These are phyloP conservation scores for Salvelinus fontinalis DNA, from an alignment of 2,113 vertebrate genomes.

Conservation along the genomic window DNA sequence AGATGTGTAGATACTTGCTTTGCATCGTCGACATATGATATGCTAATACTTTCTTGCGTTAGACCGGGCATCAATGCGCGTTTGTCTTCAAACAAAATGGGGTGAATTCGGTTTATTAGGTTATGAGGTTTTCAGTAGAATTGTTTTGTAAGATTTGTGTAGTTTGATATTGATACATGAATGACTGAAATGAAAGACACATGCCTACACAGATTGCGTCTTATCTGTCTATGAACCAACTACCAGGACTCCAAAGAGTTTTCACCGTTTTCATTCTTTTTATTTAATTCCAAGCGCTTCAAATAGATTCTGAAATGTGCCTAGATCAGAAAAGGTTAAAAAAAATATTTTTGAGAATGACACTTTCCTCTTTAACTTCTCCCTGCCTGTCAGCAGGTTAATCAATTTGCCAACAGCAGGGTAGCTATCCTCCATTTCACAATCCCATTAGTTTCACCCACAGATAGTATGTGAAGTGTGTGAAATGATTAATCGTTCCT, in stretches of 20 bases:
- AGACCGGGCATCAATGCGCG: slow-evolving; percentile 23
- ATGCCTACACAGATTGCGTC: no score
- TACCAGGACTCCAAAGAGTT: no score
- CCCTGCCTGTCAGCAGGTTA: slow-evolving; percentile 42
- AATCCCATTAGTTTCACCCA: slow-evolving; percentile 45
- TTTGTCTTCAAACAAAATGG: no score
- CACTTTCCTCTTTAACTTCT: slow-evolving; percentile 39
- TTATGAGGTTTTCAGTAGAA: no score
- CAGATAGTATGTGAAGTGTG: slow-evolving; percentile 18
- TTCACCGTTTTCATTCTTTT: neutral
- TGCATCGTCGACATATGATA: slow-evolving; percentile 42
- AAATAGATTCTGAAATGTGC: slow-evolving; percentile 19
- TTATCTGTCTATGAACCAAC: no score
- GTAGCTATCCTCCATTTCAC: slow-evolving; percentile 33
- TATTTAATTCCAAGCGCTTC: slow-evolving; percentile 12
- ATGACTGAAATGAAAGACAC: no score
- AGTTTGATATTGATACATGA: no score
- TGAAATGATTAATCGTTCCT: neutral
- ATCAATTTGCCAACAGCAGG: slow-evolving; percentile 46
- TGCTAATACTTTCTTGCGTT: slow-evolving; percentile 59
- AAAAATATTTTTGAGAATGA: no score
- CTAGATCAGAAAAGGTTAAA: slow-evolving; percentile 28
- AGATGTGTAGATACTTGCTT: slow-evolving; percentile 48
- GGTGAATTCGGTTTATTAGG: no score
- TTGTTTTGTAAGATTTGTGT: no score